Conservation (phyloP, 2,797 vertebrate genomes). For the Alouatta caraya region DNA sequence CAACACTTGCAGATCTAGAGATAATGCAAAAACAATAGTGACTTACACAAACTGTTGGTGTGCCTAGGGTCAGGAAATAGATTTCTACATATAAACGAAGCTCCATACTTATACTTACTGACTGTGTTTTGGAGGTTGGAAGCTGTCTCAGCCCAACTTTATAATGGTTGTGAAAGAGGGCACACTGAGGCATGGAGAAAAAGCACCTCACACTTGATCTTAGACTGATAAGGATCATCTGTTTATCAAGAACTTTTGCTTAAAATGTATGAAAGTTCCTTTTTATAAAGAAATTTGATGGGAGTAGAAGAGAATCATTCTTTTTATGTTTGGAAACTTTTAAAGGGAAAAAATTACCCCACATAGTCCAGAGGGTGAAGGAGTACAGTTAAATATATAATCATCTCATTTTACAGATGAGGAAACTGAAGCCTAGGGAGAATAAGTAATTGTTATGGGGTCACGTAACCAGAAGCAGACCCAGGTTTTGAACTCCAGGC, state of each 20-base stretch:
- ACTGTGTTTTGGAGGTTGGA: background rate
- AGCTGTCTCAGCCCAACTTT: background rate
- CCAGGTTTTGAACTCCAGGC: background rate
- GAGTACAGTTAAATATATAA: background rate
- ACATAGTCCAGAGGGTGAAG: background rate
- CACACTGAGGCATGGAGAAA: background rate
- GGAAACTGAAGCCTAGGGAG: background rate
- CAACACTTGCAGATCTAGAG: background rate
- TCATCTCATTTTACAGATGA: background rate
- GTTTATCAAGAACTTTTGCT: background rate
- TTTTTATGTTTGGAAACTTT: background rate
- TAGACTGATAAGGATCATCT: background rate
- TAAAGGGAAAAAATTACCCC: background rate
- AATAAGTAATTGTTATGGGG: no score
- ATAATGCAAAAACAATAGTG: background rate
- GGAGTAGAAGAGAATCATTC: background rate
- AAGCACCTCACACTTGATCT: background rate
- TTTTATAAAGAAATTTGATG: background rate
- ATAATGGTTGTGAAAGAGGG: background rate
- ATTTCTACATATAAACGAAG: background rate
- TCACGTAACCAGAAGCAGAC: background rate
- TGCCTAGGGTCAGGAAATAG: conserved; percentile 15
- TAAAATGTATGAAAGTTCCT: background rate
- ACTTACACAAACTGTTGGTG: background rate
- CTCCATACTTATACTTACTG: background rate